Conservation (phyloP, 2,797 vertebrate genomes). For the Ambastaia sidthimunki region DNA sequence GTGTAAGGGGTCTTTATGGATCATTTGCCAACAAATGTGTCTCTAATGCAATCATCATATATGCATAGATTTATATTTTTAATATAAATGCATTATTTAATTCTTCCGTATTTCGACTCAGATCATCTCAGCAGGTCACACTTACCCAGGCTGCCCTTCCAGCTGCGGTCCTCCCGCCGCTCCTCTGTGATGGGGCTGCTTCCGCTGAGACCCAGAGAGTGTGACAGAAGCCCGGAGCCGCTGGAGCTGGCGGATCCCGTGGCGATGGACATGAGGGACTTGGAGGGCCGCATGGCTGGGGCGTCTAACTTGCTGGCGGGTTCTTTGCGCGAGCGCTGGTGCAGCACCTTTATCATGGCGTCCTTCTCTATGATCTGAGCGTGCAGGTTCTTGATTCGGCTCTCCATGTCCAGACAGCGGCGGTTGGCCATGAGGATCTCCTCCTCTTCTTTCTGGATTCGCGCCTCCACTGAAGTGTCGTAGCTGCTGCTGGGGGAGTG, state of each 20-base stretch:
- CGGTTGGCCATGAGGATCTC: slow-evolving; percentile 97
- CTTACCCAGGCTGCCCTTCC: slow-evolving; percentile 97
- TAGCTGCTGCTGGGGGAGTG: slow-evolving; percentile 94
- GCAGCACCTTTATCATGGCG: slow-evolving; percentile 98
- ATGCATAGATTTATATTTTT: too few species aligned
- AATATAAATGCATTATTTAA: too few species aligned
- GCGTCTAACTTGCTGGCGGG: slow-evolving; percentile 84
- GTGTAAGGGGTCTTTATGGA: too few species aligned
- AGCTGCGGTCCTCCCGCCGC: slow-evolving; percentile 90
- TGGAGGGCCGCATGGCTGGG: slow-evolving; percentile 93
- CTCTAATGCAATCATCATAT: too few species aligned
- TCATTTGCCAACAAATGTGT: too few species aligned
- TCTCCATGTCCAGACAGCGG: slow-evolving; percentile 98
- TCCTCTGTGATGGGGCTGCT: slow-evolving; percentile 94
- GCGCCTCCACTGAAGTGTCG: slow-evolving; percentile 92
- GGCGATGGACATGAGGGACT: slow-evolving; percentile 97
- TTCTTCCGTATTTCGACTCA: too few species aligned
- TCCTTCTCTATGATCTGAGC: slow-evolving; percentile 99
- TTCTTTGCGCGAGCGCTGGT: slow-evolving; percentile 96
- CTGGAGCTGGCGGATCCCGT: slow-evolving; percentile 70
- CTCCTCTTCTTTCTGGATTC: slow-evolving; percentile 98
- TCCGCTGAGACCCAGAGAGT: slow-evolving; percentile 87
- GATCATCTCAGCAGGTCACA: not conserved
- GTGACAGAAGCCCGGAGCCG: slow-evolving; percentile 87
- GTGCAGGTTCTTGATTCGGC: slow-evolving; percentile 97